Percentiles rank a stretch among this genome's conserved stretches.
Evolutionary conservation across 1,140 invertebrate species (phyloP).

Genomic region (Philaenus spumarius): DNA sequence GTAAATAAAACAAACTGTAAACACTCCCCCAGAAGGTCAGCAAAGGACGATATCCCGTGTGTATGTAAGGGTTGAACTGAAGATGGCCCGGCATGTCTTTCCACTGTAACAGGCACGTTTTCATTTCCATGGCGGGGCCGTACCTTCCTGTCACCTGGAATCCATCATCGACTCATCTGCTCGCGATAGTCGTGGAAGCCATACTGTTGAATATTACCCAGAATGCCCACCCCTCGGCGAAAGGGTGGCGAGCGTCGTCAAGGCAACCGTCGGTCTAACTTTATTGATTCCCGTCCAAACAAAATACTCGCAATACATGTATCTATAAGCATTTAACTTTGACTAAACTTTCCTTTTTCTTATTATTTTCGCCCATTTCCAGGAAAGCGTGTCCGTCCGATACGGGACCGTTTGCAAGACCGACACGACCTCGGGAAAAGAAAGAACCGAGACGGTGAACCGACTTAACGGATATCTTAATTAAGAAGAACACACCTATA

Average conservation of each 20-base stretch:
- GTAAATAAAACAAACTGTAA: constrained; percentile 75
- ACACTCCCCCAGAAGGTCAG: constrained; percentile 68
- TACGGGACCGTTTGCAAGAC: too few species aligned
- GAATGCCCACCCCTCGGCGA: too few species aligned
- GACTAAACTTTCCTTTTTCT: not conserved
- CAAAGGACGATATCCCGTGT: constrained; percentile 72
- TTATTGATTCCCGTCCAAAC: too few species aligned
- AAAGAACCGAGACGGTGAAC: too few species aligned
- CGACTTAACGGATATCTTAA: not conserved
- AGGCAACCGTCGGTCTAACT: not conserved
- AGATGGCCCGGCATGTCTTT: constrained; percentile 75
- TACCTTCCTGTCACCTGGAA: not conserved
- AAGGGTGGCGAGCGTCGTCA: not conserved
- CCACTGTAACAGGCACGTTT: constrained; percentile 50
- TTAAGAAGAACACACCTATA: constrained; percentile 7
- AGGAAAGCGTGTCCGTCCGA: not conserved
- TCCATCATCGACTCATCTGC: too few species aligned
- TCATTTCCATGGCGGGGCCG: not conserved
- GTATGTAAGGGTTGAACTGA: constrained; percentile 80
- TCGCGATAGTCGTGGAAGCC: not conserved
- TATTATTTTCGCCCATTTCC: not conserved
- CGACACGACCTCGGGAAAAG: too few species aligned
- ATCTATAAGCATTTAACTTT: too few species aligned
- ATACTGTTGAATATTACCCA: constrained; percentile 2
- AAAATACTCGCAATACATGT: too few species aligned